Percentiles rank a stretch among this genome's conserved stretches.
These are phyloP conservation scores for Nannoperca australis DNA, from an alignment of 2,797 vertebrate genomes.

Conservation along the genomic window DNA sequence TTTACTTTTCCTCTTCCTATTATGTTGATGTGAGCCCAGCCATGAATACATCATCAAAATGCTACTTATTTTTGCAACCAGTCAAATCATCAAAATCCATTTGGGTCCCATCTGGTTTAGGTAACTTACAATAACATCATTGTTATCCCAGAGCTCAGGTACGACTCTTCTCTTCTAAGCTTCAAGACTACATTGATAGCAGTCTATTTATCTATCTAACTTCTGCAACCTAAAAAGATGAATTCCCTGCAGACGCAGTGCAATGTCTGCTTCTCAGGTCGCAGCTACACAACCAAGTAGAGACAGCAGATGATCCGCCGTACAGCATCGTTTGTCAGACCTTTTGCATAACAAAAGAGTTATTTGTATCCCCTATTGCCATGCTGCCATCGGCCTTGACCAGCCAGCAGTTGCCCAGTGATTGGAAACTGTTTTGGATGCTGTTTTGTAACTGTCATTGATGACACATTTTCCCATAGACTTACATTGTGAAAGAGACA, in stretches of 20 bases:
- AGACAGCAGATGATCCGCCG: slow-evolving; percentile 31
- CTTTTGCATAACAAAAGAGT: slow-evolving; percentile 15
- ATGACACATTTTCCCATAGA: no score
- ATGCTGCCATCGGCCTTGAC: slow-evolving; percentile 28
- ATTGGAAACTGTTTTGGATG: no score
- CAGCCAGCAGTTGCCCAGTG: not conserved
- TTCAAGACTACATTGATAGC: slow-evolving; percentile 20
- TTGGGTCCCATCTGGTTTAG: not conserved
- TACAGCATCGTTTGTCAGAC: slow-evolving; percentile 28
- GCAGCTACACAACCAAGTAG: slow-evolving; percentile 17
- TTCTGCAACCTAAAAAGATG: slow-evolving; percentile 15
- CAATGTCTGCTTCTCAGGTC: not conserved
- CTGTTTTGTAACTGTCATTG: no score
- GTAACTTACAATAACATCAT: slow-evolving; percentile 5
- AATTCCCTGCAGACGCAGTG: slow-evolving; percentile 17
- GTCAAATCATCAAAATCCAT: slow-evolving; percentile 1
- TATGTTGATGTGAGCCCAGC: not conserved
- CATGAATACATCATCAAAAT: slow-evolving; percentile 2
- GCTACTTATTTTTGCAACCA: not conserved
- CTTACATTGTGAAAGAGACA: no score
- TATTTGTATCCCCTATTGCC: slow-evolving; percentile 35
- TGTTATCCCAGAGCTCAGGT: not conserved
- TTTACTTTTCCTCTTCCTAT: not conserved
- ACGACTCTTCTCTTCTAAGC: not conserved
- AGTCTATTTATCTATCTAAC: slow-evolving; percentile 3